Base-by-base conservation (phyloP, 2,113 vertebrate species). In the Sminthopsis crassicaudata region DNA sequence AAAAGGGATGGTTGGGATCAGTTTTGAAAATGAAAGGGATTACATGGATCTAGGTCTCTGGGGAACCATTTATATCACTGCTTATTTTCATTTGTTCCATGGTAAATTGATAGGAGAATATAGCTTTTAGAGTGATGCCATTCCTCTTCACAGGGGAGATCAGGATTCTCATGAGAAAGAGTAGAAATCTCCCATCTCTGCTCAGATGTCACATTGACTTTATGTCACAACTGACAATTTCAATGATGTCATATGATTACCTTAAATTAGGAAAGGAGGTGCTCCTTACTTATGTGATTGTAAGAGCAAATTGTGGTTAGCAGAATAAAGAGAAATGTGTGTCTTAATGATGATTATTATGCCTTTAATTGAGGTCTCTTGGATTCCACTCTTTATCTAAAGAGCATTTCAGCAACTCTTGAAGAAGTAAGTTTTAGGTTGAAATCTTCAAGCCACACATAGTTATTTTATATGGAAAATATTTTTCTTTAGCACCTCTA, bases 131-230 rank as follows among this genome's bases (percentile, higher is more conserved):
- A 36, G 92, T 14, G 4, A 19, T 23, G 42, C 24, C 1, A 1
- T 2, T 46, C 23, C 46, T 84, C 23, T 51, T 19, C 25, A 22
- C 6, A 9, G 8, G 22, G 50, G 22, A 30, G 24, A 90, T 2
- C 16, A 23, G 0, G 2, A 24, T 30, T 46, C 51, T 27, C 60
- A 8, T 0, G 0, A 24, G 50, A 8, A 94, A 0, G n/a, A 26
- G 7, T 52, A 91, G 42, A 54, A n/a, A 42, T 5, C 2, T 2
- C 89, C 46, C 50, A 16, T 0, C 26, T 7, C 0, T 22, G 2
- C 51, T 46, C 53, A 93, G 84, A 76, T 0, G 54, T 4, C 91
- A 22, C 0, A 36, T 0, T 95, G 46, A 6, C 51, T 55, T 90
- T 42, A 84, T 84, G 67, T n/a, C 22, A 8, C n/a, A 84, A n/a